A percentile compares a stretch with the other conserved stretches of the same genome.
Conservation (phyloP, 1,140 invertebrate genomes). For the Chionoecetes opilio region DNA sequence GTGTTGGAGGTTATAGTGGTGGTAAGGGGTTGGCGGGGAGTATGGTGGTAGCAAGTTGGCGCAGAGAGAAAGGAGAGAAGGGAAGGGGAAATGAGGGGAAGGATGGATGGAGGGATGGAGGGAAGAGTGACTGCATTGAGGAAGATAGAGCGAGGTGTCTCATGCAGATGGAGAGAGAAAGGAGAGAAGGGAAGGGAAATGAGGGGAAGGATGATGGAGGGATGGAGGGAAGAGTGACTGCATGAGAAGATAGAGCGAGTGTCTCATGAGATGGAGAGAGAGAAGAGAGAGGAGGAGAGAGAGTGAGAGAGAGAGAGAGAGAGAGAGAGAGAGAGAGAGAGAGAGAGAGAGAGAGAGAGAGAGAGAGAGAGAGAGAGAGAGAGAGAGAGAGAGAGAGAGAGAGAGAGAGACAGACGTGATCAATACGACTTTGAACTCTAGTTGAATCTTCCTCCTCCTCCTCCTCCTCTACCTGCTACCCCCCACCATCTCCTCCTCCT, state of each 20-base stretch:
- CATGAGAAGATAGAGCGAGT: too few relatives aligned
- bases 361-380: too few relatives aligned
- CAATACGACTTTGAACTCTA: constrained; percentile 29
- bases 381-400: not conserved
- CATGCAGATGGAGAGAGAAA: not conserved
- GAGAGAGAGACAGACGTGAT: not conserved
- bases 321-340: not conserved
- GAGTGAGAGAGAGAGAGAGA: not conserved
- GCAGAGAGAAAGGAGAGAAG: not conserved
- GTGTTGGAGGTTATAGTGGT: too few relatives aligned
- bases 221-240: not conserved
- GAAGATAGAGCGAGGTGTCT: not conserved
- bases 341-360: too few relatives aligned
- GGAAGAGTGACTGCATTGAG: not conserved
- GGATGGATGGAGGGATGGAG: not conserved
- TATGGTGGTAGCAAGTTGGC: too few relatives aligned
- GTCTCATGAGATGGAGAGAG: too few relatives aligned
- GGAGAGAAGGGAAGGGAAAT: too few relatives aligned
- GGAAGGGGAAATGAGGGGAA: not conserved
- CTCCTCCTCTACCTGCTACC: not conserved
- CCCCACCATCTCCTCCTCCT: not conserved
- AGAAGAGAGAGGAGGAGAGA: not conserved
- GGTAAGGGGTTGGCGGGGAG: too few relatives aligned
- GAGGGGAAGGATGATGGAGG: too few relatives aligned
- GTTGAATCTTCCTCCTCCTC: not conserved